Base-by-base conservation (phyloP, 2,888 invertebrate species). In the Pecten maximus region DNA sequence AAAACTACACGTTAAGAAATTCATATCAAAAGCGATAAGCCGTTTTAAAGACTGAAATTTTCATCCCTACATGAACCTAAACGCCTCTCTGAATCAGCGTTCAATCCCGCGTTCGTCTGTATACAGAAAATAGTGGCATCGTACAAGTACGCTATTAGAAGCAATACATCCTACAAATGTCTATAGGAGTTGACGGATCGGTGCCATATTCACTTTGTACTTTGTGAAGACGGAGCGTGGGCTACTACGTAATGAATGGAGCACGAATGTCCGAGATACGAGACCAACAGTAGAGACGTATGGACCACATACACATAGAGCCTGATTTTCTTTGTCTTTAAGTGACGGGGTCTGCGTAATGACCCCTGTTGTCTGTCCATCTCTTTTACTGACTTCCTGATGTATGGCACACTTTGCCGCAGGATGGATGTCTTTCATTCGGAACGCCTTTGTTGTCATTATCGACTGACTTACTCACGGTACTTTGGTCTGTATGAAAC, bases 201-300 rank as follows among this genome's bases (percentile, higher is more conserved):
- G 74, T 74, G 74, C 74, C 74, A 74, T 74, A 28, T 35, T 74
- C 35, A 74, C 74, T 74, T 74, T 74, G 74, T 74, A 74, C 74
- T 74, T 35, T 74, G 60, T 23, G 74, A 23, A 74, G 74, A 74
- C 28, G 23, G 74, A 23, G 35, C 74, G 74, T 35, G 74, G 74
- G 35, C 2, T 74, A 15, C 35, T 35, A 35, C 12, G 74, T 35
- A 74, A 74, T 74, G 74, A 74, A 74, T 74, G 74, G 60, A 60
- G 60, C n/a, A 2, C 2, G 23, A 60, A 28, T 12, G 74, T 23
- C 19, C 12, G 10, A 74, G 74, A 74, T 74, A 74, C n/a, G n/a
- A 74, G 28, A 10, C 4, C 23, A 23, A 74, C 35, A 10, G 74
- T 0, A 10, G 35, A 74, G 74, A 74, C 35, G 60, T 60, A 60